phyloP scores from a whole-genome alignment of 2,888 invertebrate genomes.

The Melanchra persicariae region DNA sequence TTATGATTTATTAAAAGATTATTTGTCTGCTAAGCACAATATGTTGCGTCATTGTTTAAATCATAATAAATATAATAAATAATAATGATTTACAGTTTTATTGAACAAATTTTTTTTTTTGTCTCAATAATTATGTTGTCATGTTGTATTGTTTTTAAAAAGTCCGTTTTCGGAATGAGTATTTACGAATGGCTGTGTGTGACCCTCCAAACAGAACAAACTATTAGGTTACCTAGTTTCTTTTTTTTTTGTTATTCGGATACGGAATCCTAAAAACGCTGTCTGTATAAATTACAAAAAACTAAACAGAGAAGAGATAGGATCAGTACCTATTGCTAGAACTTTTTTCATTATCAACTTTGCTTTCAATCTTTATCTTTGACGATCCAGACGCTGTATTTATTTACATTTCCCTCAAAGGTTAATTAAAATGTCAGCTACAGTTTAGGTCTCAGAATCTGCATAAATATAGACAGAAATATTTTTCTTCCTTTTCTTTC shows the following conservation, averaged over 20 bases:
- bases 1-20: slow-evolving; percentile 55
- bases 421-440: slow-evolving; percentile 16
- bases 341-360: slow-evolving; percentile 29
- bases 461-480: background rate
- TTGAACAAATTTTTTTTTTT: too few relatives aligned
- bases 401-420: slow-evolving; percentile 25
- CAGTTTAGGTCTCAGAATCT: background rate
- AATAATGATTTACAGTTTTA: slow-evolving; percentile 33
- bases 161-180: too few relatives aligned
- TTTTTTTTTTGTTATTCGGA: too few relatives aligned
- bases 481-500: background rate
- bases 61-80: slow-evolving; percentile 72
- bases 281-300: background rate
- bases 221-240: too few relatives aligned
- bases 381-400: background rate
- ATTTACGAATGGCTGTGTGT: too few relatives aligned
- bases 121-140: too few relatives aligned
- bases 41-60: slow-evolving; percentile 69
- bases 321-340: background rate
- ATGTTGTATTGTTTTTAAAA: background rate
- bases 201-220: too few relatives aligned
- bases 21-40: slow-evolving; percentile 67
- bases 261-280: too few relatives aligned
- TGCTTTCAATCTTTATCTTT: slow-evolving; percentile 12
- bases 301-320: background rate